Evolutionary conservation across 2,797 vertebrate species (phyloP).

Genomic region (Bucorvus abyssinicus): DNA sequence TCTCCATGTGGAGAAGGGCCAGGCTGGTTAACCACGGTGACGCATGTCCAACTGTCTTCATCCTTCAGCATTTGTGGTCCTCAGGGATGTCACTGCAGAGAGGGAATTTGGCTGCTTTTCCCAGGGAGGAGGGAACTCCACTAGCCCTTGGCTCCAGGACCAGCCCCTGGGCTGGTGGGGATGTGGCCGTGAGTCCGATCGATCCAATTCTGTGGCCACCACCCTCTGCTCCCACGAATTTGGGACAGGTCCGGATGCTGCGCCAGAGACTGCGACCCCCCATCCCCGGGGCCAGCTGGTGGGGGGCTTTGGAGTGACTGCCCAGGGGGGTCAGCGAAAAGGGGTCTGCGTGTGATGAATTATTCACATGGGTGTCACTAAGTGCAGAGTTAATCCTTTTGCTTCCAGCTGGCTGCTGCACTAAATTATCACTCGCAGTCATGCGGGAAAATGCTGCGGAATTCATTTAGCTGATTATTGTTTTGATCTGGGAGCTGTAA

Average conservation of each 20-base stretch:
- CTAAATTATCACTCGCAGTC: constrained; percentile 87
- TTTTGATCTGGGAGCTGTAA: constrained; percentile 72
- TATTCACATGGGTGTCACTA: constrained; percentile 81
- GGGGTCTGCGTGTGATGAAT: constrained; percentile 74
- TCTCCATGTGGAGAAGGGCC: not conserved
- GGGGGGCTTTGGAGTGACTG: constrained; percentile 46
- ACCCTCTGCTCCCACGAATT: not conserved
- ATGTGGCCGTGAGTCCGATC: rapidly evolving
- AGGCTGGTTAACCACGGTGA: not conserved
- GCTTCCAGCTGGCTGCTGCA: constrained; percentile 87
- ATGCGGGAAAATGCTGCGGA: constrained; percentile 87
- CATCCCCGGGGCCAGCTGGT: constrained; percentile 28
- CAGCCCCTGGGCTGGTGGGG: not conserved
- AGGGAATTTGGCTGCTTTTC: not conserved
- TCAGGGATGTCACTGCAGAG: not conserved
- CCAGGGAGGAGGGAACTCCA: rapidly evolving
- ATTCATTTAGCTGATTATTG: constrained; percentile 88
- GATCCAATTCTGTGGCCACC: not conserved
- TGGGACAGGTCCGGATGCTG: not conserved
- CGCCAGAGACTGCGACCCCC: not conserved
- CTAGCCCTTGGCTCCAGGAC: not conserved
- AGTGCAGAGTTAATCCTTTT: constrained; percentile 89
- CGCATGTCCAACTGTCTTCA: not conserved
- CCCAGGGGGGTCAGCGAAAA: constrained; percentile 65
- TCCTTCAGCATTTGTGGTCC: not conserved